phyloP scores from a whole-genome alignment of 2,113 vertebrate genomes.

The Petrocephalus zakoni region DNA sequence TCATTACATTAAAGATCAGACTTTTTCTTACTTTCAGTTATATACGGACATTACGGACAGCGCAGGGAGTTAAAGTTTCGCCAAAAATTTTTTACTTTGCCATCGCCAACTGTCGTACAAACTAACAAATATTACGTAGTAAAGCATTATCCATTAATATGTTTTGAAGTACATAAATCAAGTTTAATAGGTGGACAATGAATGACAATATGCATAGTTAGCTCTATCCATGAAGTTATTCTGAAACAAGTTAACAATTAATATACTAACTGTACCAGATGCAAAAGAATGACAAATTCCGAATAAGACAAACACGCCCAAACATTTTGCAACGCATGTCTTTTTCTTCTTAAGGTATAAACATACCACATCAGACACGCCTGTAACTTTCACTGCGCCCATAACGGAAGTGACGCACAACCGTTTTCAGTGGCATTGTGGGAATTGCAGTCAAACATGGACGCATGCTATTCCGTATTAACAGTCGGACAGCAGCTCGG shows the following conservation, averaged over 20 bases:
- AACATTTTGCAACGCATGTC: not conserved
- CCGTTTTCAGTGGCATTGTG: not conserved
- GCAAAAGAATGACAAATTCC: not conserved
- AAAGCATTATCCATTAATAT: not conserved
- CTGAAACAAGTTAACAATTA: not conserved
- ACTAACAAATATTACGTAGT: too few relatives aligned
- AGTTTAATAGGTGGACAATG: not conserved
- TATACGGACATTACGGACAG: too few relatives aligned
- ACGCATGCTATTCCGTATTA: not conserved
- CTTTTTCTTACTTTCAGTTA: too few relatives aligned
- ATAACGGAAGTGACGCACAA: not conserved
- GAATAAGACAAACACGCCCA: not conserved
- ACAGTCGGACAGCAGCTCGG: not conserved
- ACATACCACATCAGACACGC: not conserved
- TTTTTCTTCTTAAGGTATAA: not conserved
- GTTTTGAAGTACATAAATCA: not conserved
- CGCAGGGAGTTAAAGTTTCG: too few relatives aligned
- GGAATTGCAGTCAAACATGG: slow-evolving; percentile 9
- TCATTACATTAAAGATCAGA: too few relatives aligned
- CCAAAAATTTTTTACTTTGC: too few relatives aligned
- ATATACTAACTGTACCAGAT: not conserved
- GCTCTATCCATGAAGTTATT: not conserved
- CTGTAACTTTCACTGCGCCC: not conserved
- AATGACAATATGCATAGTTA: not conserved
- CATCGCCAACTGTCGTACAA: too few relatives aligned